Conservation (phyloP, 1,140 invertebrate genomes). For the Lethrus apterus region DNA sequence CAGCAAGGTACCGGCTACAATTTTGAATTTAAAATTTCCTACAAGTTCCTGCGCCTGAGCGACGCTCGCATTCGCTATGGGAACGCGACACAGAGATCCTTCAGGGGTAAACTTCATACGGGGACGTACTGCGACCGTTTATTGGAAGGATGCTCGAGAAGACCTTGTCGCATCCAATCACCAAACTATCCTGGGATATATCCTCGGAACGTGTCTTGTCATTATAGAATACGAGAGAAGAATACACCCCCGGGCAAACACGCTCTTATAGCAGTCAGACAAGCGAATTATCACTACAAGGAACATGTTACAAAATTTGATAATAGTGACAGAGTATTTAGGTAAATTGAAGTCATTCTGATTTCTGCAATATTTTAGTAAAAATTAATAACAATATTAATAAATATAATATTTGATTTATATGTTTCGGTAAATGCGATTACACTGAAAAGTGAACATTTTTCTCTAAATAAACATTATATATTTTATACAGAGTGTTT, state of each 20-base stretch:
- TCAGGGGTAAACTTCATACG: conserved; percentile 42
- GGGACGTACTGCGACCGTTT: conserved; percentile 70
- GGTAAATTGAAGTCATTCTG: conserved; percentile 46
- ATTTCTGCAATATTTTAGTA: too few species aligned
- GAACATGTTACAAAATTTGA: conserved; percentile 70
- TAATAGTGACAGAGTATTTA: conserved; percentile 62
- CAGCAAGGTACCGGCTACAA: conserved; percentile 64
- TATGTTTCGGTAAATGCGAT: too few species aligned
- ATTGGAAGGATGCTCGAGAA: conserved; percentile 49
- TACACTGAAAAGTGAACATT: too few species aligned
- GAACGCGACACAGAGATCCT: conserved; percentile 54
- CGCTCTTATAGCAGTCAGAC: conserved; percentile 63
- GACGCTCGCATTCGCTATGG: conserved; percentile 71
- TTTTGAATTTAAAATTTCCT: conserved; percentile 76
- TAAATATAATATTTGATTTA: too few species aligned
- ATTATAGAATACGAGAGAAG: conserved; percentile 49
- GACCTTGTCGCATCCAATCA: conserved; percentile 57
- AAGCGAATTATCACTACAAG: conserved; percentile 65
- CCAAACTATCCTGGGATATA: conserved; percentile 83
- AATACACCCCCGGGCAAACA: conserved; percentile 61
- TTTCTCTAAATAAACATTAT: too few species aligned
- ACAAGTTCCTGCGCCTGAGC: conserved; percentile 68
- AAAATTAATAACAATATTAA: too few species aligned
- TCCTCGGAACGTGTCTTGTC: conserved; percentile 76
- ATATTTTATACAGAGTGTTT: too few species aligned